Evolutionary conservation across 2,113 vertebrate genomes (phyloP).

Genomic region (Neodon shergylaensis): DNA sequence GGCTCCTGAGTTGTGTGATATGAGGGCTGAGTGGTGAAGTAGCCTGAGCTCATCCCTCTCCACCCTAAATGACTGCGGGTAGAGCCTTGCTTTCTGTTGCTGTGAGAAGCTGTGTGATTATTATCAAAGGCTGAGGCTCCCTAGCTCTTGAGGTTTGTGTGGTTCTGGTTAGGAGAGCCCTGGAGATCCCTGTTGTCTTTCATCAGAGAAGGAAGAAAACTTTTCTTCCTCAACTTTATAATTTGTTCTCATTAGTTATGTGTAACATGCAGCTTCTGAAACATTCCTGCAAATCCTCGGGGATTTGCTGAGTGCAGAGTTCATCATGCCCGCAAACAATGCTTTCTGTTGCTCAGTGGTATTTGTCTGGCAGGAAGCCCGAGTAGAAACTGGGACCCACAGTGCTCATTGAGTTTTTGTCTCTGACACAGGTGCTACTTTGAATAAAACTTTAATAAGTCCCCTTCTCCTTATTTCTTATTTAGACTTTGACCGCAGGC

Average conservation of each 20-base stretch:
- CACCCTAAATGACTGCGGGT: background rate
- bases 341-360: background rate
- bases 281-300: background rate
- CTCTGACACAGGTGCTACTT: background rate
- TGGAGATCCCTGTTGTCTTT: conserved; percentile 20
- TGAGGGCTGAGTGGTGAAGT: background rate
- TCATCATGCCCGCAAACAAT: background rate
- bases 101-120: background rate
- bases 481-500: background rate
- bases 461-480: background rate
- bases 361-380: background rate
- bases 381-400: background rate
- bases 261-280: background rate
- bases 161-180: background rate
- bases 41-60: fast-evolving
- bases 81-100: background rate
- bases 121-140: background rate
- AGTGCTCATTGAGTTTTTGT: background rate
- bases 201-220: conserved; percentile 51
- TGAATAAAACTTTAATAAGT: background rate
- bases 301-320: background rate
- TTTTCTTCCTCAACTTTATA: conserved; percentile 50
- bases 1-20: background rate
- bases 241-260: conserved; percentile 66
- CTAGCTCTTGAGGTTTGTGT: conserved; percentile 58